A percentile compares a stretch with the other conserved stretches of the same genome.
phyloP scores from a whole-genome alignment of 2,797 vertebrate genomes.

The Pseudochromis fuscus region DNA sequence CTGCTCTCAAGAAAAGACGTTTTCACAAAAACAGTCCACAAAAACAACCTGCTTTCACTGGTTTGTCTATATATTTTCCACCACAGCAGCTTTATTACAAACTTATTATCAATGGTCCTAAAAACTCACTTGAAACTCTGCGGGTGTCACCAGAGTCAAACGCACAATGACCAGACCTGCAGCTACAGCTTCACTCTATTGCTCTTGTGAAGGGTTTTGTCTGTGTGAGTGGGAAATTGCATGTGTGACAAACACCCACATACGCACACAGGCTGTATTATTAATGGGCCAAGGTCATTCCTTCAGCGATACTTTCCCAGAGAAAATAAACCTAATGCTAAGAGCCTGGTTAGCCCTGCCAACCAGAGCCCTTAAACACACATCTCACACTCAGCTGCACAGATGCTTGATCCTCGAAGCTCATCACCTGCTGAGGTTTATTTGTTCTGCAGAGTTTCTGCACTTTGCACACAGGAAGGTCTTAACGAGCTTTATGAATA shows the following conservation, averaged over 20 bases:
- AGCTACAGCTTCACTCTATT: slow-evolving; percentile 41
- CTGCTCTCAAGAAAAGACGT: slow-evolving; percentile 10
- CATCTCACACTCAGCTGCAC: slow-evolving; percentile 45
- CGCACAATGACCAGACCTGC: slow-evolving; percentile 27
- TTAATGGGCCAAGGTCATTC: slow-evolving; percentile 72
- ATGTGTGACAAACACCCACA: slow-evolving; percentile 13
- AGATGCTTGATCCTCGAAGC: slow-evolving; percentile 46
- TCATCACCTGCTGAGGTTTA: slow-evolving; percentile 57
- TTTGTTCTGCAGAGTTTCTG: slow-evolving; percentile 48
- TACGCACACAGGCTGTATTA: slow-evolving; percentile 45
- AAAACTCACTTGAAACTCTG: slow-evolving; percentile 22
- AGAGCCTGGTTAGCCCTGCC: slow-evolving; percentile 51
- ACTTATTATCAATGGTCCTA: slow-evolving; percentile 30
- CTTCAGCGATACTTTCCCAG: slow-evolving; percentile 55
- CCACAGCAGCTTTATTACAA: slow-evolving; percentile 29
- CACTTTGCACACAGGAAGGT: slow-evolving; percentile 33
- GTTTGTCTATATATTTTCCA: slow-evolving; percentile 23
- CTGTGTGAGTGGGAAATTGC: slow-evolving; percentile 3
- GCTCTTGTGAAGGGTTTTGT: slow-evolving; percentile 1
- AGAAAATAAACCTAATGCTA: slow-evolving; percentile 72
- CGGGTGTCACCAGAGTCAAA: slow-evolving; percentile 34
- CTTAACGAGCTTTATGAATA: neutral
- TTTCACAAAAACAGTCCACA: slow-evolving; percentile 32
- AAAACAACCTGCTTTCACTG: slow-evolving; percentile 15
- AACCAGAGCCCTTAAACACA: slow-evolving; percentile 55